Evolutionary conservation across 2,888 invertebrate species (phyloP).

Genomic region (Dicyrtoma fusca): DNA sequence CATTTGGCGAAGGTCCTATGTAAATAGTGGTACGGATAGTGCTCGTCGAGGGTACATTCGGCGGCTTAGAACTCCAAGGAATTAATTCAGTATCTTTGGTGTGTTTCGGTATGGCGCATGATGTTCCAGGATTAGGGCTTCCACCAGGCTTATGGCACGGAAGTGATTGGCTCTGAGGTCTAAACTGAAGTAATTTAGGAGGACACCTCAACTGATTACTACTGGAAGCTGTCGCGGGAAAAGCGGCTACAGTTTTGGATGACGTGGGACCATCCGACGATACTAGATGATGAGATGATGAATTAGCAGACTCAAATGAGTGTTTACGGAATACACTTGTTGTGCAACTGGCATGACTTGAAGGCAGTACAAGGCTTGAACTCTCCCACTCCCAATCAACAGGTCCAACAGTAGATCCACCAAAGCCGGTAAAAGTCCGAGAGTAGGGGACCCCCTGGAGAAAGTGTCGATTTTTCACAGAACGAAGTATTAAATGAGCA

Average conservation of each 20-base stretch:
- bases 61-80: no score
- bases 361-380: slow-evolving; percentile 22
- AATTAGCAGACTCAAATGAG: background rate
- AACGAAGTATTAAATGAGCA: slow-evolving; percentile 82
- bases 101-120: no score
- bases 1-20: slow-evolving; percentile 58
- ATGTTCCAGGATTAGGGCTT: no score
- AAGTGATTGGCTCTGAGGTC: no score
- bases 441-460: slow-evolving; percentile 64
- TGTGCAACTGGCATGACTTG: background rate
- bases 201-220: no score
- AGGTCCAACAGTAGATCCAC: slow-evolving; percentile 59
- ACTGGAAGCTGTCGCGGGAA: no score
- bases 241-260: background rate
- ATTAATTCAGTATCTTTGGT: no score
- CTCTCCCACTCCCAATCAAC: slow-evolving; percentile 57
- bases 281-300: background rate
- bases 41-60: no score
- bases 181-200: no score
- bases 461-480: slow-evolving; percentile 81
- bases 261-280: background rate
- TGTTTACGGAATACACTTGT: background rate
- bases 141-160: no score
- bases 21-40: slow-evolving; percentile 31
- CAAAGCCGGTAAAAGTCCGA: slow-evolving; percentile 63